A percentile compares a stretch with the other conserved stretches of the same genome.
Conservation (phyloP, 2,888 invertebrate species). For the Furcula furcula region DNA sequence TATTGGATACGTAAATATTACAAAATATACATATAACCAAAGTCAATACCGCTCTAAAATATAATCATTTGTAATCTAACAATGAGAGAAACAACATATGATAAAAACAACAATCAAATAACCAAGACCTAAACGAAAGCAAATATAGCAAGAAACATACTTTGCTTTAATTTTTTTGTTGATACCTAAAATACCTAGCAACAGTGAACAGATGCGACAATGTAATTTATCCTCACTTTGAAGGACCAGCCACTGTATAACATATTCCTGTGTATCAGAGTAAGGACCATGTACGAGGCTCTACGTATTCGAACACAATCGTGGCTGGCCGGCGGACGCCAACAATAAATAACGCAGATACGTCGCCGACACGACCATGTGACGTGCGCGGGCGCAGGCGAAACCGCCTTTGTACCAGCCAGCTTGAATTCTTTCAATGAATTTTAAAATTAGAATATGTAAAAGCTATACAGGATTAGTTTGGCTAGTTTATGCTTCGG, state of each 20-base stretch:
- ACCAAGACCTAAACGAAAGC: too few relatives aligned
- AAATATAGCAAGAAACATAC: too few relatives aligned
- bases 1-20: too few relatives aligned
- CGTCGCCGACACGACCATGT: conserved; percentile 67
- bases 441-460: conserved; percentile 1
- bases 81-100: too few relatives aligned
- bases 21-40: too few relatives aligned
- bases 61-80: too few relatives aligned
- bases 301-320: conserved; percentile 45
- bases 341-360: conserved; percentile 78
- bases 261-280: conserved; percentile 2
- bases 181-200: too few relatives aligned
- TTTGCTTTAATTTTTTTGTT: too few relatives aligned
- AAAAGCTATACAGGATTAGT: background rate
- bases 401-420: conserved; percentile 27
- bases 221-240: background rate
- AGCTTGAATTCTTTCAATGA: conserved; percentile 2
- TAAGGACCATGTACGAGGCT: conserved; percentile 3
- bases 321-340: conserved; percentile 57
- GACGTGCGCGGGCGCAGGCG: conserved; percentile 60
- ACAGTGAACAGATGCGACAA: conserved; percentile 3
- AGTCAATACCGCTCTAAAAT: too few relatives aligned
- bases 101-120: too few relatives aligned
- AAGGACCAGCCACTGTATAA: conserved; percentile 13
- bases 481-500: background rate